A percentile compares a stretch with the other conserved stretches of the same genome.
Evolutionary conservation across 2,113 vertebrate species (phyloP).

Genomic region (Carollia perspicillata): DNA sequence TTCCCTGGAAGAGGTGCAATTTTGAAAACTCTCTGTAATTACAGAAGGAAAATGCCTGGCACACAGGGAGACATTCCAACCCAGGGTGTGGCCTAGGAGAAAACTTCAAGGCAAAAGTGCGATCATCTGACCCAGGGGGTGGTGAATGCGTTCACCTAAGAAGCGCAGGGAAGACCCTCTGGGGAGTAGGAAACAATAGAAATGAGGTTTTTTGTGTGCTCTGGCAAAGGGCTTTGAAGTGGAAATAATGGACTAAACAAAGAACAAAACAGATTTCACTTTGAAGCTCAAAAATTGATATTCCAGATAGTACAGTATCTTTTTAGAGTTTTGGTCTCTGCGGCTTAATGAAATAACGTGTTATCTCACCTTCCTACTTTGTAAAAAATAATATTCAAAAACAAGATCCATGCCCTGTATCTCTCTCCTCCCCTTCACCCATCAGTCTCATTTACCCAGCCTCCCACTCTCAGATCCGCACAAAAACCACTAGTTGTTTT

Average conservation of each 20-base stretch:
- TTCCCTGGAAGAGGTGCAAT: background rate
- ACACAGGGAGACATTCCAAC: slow-evolving; percentile 13
- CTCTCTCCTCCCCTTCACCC: background rate
- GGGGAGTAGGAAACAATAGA: slow-evolving; percentile 36
- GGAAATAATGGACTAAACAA: slow-evolving; percentile 31
- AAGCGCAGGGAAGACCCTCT: slow-evolving; percentile 1
- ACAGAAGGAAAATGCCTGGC: background rate
- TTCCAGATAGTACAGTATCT: background rate
- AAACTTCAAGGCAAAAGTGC: background rate
- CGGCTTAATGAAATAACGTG: background rate
- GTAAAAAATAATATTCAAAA: background rate
- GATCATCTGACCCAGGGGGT: background rate
- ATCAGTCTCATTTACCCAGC: background rate
- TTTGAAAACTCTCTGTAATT: slow-evolving; percentile 20
- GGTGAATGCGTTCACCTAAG: background rate
- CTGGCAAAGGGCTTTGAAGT: slow-evolving; percentile 52
- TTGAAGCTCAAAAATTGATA: background rate
- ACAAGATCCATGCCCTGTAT: background rate
- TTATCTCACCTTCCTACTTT: background rate
- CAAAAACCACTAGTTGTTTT: background rate
- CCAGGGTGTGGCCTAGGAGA: background rate
- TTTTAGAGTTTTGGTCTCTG: background rate
- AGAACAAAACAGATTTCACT: slow-evolving; percentile 20
- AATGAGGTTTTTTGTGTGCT: background rate
- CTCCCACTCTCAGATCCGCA: background rate